Evolutionary conservation across 2,888 invertebrate species (phyloP).

Genomic region (Callinectes sapidus): DNA sequence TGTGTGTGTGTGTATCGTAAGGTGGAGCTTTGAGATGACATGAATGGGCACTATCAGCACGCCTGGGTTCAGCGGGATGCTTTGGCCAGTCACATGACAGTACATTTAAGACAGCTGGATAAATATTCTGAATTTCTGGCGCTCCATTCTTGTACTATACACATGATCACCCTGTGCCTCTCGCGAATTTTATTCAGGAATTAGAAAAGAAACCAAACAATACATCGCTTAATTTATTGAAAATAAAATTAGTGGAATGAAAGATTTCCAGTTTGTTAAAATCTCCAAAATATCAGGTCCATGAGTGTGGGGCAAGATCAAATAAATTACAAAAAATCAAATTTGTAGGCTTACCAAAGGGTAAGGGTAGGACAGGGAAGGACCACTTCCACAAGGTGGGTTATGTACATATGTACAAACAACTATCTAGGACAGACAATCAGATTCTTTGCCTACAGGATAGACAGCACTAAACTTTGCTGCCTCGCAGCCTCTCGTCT

Average conservation of each 20-base stretch:
- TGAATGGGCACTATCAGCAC: neutral
- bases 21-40: too few species aligned
- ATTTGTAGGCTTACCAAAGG: neutral
- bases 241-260: conserved; percentile 40
- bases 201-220: neutral
- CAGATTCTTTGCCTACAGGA: conserved; percentile 17
- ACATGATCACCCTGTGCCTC: neutral
- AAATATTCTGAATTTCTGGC: neutral
- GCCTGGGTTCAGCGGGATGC: neutral
- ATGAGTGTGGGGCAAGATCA: neutral
- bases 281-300: neutral
- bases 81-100: neutral
- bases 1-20: too few species aligned
- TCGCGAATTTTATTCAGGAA: neutral
- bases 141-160: neutral
- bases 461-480: neutral
- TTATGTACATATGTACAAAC: conserved; percentile 2
- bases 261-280: neutral
- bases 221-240: neutral
- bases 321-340: neutral
- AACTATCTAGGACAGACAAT: conserved; percentile 15
- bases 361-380: neutral
- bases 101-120: neutral
- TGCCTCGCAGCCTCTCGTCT: neutral
- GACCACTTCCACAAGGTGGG: conserved; percentile 10